Base-by-base conservation (phyloP, 2,888 invertebrate genomes). In the Thymelicus lineola region DNA sequence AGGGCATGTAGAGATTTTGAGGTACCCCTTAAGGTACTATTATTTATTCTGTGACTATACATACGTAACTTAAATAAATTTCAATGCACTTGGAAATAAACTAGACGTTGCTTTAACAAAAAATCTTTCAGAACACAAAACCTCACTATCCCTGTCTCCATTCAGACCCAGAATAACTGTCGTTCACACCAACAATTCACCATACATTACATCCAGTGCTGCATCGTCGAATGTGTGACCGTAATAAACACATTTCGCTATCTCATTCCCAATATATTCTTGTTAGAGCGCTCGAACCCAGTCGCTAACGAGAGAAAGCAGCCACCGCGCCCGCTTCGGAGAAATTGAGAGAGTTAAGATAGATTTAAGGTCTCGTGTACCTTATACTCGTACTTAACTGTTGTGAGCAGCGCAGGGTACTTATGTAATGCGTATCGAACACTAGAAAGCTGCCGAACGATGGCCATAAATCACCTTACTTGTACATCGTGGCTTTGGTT, bases 281-380 rank as follows among this genome's bases (percentile, higher is more conserved):
- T 73, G 79, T 81, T 81, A 81, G 76, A 74, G 74, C 71, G 66
- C 46, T 45, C 59, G 46, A 61, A 61, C 58, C 60, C 58, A 6
- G 48, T 20, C 75, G 68, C 77, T 84, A 85, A 82, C 79, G 82
- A 84, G 85, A 82, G 85, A 86, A 86, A 85, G 83, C 74, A 69
- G 62, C 66, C 53, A 57, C 71, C 69, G 62, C 74, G 62, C 71
- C 71, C 55, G 73, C 42, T 77, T 77, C 75, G 60, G 72, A 67
- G 79, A 79, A 78, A 74, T 74, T 73, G 73, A 72, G 68, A 75
- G 75, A 76, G 76, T 67, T 61, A 67, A 67, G 67, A 67, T 67
- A 67, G 67, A 67, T 61, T 67, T 67, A 67, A 67, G 61, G 38
- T 67, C 66, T 66, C 57, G 28, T 66, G 17, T 60, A 50, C 62